Evolutionary conservation across 2,113 vertebrate species (phyloP).

Genomic region (Nothoprocta pentlandii): DNA sequence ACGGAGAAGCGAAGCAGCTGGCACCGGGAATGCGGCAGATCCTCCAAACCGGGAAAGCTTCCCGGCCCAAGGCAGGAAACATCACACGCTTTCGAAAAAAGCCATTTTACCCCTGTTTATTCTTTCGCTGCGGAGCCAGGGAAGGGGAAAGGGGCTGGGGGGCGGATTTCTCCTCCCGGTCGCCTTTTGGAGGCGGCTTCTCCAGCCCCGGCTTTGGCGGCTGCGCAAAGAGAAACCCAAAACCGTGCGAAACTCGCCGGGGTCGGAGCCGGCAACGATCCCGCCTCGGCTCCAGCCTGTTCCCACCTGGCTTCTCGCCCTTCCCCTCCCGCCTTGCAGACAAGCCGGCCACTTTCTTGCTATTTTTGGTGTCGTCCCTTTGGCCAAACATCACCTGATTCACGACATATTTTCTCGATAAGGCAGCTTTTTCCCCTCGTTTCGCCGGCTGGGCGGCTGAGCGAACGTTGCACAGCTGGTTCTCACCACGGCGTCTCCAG

Average conservation of each 20-base stretch:
- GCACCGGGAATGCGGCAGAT: not conserved
- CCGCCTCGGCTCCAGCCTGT: too few species aligned
- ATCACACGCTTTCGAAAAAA: not conserved
- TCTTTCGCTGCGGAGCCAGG: not conserved
- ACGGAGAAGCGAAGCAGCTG: not conserved
- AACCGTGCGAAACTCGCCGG: constrained; percentile 27
- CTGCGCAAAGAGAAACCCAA: not conserved
- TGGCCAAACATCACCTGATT: not conserved
- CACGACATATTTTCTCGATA: not conserved
- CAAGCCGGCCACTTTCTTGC: not conserved
- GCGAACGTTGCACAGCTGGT: not conserved
- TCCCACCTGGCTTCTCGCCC: too few species aligned
- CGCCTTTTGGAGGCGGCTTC: not conserved
- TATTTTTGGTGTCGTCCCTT: not conserved
- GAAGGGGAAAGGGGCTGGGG: not conserved
- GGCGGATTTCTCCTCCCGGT: not conserved
- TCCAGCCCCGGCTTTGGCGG: not conserved
- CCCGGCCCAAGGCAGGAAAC: not conserved
- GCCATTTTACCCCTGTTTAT: not conserved
- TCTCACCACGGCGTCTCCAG: not conserved
- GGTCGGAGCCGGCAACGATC: not conserved
- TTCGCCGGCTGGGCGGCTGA: not conserved
- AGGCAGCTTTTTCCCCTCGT: not conserved
- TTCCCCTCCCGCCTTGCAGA: too few species aligned
- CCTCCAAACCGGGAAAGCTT: not conserved